A percentile compares a stretch with the other conserved stretches of the same genome.
phyloP scores from a whole-genome alignment of 23 tunicate genomes.

The Phallusia fumigata region DNA sequence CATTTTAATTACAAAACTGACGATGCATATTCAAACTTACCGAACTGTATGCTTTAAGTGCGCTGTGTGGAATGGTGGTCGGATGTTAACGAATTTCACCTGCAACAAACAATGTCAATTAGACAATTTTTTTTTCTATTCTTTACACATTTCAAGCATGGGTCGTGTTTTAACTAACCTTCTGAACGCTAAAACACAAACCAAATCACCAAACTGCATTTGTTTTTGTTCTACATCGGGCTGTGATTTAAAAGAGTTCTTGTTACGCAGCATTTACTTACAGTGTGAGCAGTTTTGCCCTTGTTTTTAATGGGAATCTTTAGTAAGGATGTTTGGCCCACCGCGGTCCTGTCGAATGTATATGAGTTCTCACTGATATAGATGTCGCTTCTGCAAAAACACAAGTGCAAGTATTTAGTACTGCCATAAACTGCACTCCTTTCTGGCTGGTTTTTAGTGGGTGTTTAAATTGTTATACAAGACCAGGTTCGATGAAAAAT shows the following conservation, averaged over 20 bases:
- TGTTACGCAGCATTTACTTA: slow-evolving; percentile 6
- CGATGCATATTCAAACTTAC: slow-evolving; percentile 1
- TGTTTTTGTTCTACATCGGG: too few relatives aligned
- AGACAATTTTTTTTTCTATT: too few relatives aligned
- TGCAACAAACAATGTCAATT: not conserved
- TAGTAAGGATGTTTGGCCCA: slow-evolving; percentile 35
- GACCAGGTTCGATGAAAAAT: too few relatives aligned
- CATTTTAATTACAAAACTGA: too few relatives aligned
- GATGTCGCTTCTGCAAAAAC: slow-evolving; percentile 37
- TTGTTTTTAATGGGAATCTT: slow-evolving; percentile 82
- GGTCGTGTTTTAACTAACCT: too few relatives aligned
- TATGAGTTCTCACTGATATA: slow-evolving; percentile 53
- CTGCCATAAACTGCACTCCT: too few relatives aligned
- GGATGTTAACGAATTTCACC: slow-evolving; percentile 69
- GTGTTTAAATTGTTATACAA: too few relatives aligned
- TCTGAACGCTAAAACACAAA: too few relatives aligned
- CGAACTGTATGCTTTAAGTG: slow-evolving; percentile 76
- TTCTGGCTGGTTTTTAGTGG: too few relatives aligned
- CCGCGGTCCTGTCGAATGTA: slow-evolving; percentile 42
- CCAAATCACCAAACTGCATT: too few relatives aligned
- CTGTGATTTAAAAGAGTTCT: too few relatives aligned
- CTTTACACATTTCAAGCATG: too few relatives aligned
- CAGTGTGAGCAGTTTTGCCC: slow-evolving; percentile 67
- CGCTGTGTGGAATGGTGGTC: slow-evolving; percentile 78
- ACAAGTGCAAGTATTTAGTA: not conserved